Evolutionary conservation across 2,888 invertebrate genomes (phyloP), one percentile per base, ranked within the genome.

Genomic region (Bellardia bayeri): DNA sequence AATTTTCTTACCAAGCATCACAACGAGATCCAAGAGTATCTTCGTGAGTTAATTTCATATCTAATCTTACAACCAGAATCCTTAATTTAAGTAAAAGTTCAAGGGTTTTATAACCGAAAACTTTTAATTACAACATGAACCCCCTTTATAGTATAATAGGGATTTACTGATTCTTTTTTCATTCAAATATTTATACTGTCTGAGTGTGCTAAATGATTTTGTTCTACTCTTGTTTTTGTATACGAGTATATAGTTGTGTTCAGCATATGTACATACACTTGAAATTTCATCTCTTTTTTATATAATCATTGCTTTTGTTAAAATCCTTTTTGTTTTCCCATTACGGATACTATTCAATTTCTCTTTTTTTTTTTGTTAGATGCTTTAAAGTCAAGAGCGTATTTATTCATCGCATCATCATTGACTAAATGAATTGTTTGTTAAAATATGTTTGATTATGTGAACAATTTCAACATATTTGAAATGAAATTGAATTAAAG

Each of bases 401-500:
- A 64, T 81, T 63, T 69, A 80, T 69, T 78, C 72, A 78, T 78
- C 61, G 16, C 63, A 76, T 51, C 56, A 69, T 75, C 69, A 63
- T 86, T 79, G 63, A 82, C 54, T 82, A 74, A 87, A 81, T 84
- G 87, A 87, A 84, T 87, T 84, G 87, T 66, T 37, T 66, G 72
- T 64, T 84, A 61, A 72, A 68, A 66, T 64, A 71, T 66, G 45
- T 61, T 61, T 82, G 80, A 87, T 87, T 84, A 68, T 84, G 61
- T 71, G 37, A 76, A 87, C 54, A 81, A 81, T 87, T 81, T 49
- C 63, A 78, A 66, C 72, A 80, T 78, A 87, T 76, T 23, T 84
- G 83, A 76, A 83, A 76, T 71, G 49, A 75, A 83, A 83, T 87
- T 83, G 78, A 84, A 87, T 87, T 80, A 81, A 81, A 79, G 82